Base-by-base conservation (phyloP, 2,888 invertebrate species). In the Cephalotes varians region DNA sequence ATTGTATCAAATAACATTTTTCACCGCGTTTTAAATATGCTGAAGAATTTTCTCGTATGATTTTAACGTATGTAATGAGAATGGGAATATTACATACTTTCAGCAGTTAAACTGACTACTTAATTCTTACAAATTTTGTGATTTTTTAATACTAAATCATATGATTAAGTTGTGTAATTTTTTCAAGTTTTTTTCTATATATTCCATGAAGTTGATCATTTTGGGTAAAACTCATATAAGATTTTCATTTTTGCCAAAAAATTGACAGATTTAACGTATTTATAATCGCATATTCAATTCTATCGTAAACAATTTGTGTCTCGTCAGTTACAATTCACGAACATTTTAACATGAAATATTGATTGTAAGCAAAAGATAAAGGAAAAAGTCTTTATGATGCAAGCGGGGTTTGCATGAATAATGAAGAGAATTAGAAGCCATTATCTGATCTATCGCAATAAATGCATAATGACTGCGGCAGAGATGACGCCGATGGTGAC, bases 381-480 rank as follows among this genome's bases (percentile, higher is more conserved):
- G 28, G 47, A 47, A 64, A 82, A 71, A 76, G n/a, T 79, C 67
- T 71, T 83, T 76, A 47, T 58, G 73, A 84, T 40, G 62, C 67
- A 73, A 85, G 54, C 51, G 72, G 51, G 51, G 58, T 62, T 72
- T 64, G 67, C 79, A 56, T 54, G 54, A 64, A 74, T 85, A 86
- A 89, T 84, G 76, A 87, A 72, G 80, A 62, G 85, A 89, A 87
- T 89, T 81, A 83, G 34, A 21, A 37, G 15, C 83, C 54, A 86
- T 88, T 87, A 88, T 88, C 73, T 58, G 56, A 60, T 71, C 81
- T 84, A 87, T 85, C 82, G 60, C 58, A 82, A 85, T 87, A 89
- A 89, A 80, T 85, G 84, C 85, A 74, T 87, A 89, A 89, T 85
- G 86, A 88, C 76, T 54, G 82, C 47, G 72, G 25, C 60, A 34